Percentiles rank a stretch among this genome's conserved stretches.
These are phyloP conservation scores for Trachelipus rathkii DNA, from an alignment of 1,140 invertebrate genomes.

Conservation along the genomic window DNA sequence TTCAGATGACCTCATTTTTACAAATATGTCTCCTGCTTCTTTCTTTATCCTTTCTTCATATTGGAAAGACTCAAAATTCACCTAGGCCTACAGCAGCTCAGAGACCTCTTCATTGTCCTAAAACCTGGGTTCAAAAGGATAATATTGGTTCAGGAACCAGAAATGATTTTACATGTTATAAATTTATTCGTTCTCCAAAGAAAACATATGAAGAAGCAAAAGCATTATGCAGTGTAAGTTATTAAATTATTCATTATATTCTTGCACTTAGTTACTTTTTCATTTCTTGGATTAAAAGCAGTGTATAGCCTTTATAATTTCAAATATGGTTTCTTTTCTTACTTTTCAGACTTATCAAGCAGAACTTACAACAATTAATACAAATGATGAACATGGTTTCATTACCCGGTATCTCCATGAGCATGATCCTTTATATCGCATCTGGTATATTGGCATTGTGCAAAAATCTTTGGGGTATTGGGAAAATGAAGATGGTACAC, in stretches of 20 bases:
- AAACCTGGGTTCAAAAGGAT: background rate
- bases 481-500: constrained; percentile 76
- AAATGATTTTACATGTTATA: background rate
- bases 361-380: constrained; percentile 73
- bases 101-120: background rate
- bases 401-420: constrained; percentile 69
- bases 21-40: background rate
- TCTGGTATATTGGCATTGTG: constrained; percentile 78
- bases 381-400: constrained; percentile 80
- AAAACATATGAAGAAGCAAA: background rate
- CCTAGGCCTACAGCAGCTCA: background rate
- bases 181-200: background rate
- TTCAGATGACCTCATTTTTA: background rate
- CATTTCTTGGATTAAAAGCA: background rate
- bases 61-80: background rate
- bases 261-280: background rate
- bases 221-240: background rate
- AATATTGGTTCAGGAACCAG: background rate
- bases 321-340: background rate
- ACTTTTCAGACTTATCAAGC: constrained; percentile 62
- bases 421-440: constrained; percentile 75
- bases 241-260: background rate
- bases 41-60: background rate
- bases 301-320: background rate
- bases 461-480: constrained; percentile 70